A percentile compares a stretch with the other conserved stretches of the same genome.
Evolutionary conservation across 2,113 vertebrate species (phyloP).

Genomic region (Meleagris gallopavo): DNA sequence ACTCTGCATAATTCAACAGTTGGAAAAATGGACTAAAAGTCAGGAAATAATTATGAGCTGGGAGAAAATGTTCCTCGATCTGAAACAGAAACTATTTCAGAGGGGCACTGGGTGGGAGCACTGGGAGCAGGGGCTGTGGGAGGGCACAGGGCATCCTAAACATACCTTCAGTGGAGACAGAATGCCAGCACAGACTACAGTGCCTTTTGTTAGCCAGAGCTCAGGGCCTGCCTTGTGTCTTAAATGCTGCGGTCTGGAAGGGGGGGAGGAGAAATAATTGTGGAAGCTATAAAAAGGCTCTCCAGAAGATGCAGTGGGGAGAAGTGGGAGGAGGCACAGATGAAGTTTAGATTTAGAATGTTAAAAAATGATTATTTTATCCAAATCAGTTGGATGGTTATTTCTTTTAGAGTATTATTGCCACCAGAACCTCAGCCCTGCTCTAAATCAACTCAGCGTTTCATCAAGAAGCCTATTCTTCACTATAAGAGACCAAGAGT

Average conservation of each 20-base stretch:
- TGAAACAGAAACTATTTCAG: background rate
- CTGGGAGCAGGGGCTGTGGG: too few species aligned
- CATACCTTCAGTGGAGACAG: background rate
- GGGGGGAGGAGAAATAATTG: background rate
- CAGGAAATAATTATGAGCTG: constrained; percentile 60
- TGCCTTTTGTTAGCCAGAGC: constrained; percentile 9
- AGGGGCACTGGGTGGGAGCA: too few species aligned
- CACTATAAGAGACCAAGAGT: constrained; percentile 56
- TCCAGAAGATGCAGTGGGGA: constrained; percentile 24
- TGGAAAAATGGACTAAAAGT: constrained; percentile 46
- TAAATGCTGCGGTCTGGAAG: background rate
- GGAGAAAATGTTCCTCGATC: constrained; percentile 16
- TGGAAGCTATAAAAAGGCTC: constrained; percentile 52
- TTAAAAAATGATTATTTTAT: constrained; percentile 74
- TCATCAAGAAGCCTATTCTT: constrained; percentile 81
- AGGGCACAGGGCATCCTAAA: background rate
- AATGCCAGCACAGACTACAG: background rate
- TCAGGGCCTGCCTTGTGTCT: background rate
- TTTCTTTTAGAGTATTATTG: constrained; percentile 63
- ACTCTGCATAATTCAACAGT: constrained; percentile 58
- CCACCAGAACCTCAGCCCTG: constrained; percentile 51
- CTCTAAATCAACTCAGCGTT: constrained; percentile 66
- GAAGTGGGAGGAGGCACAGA: constrained; percentile 26
- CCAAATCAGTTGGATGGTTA: constrained; percentile 68
- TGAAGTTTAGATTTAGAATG: constrained; percentile 60